Evolutionary conservation across 2,888 invertebrate species (phyloP), one percentile per base, ranked within the genome.

Genomic region (Pheosia tremula): DNA sequence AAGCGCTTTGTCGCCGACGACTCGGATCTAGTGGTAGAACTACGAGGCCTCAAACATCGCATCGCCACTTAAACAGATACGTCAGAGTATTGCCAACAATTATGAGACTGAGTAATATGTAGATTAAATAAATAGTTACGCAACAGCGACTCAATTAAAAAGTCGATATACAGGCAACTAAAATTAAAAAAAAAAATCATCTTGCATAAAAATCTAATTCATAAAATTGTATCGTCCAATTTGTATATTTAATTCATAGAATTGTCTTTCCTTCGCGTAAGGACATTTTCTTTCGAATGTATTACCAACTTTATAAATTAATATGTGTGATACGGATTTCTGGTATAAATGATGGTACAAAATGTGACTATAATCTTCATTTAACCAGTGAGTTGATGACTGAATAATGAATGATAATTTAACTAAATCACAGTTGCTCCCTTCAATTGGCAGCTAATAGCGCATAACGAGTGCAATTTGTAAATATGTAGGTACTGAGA

Each of bases 1-100:
- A 96, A 96, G 80, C 93, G 96, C 62, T 96, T 95, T 81, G 94
- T 96, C 56, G 93, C 95, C 1, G 94, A 93, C 67, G 96, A 96
- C 82, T 95, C 95, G 61, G 95, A 94, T 74, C 89, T 96, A 60
- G 95, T 95, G 5, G 89, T 94, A 54, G 95, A 96, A 85, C 93
- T 96, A 59, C 94, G 95, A 71, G 95, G 95, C 60, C 90, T 96
- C 60, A 96, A 96, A 85, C 95, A 95, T 81, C 91, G 91, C 79
- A 93, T 93, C 70, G 85, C 93, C 58, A 95, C 95, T 82, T 95
- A 95, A 94, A 84, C 77, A 72, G 71, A 81, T 72, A 75, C 78
- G 75, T 75, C 83, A 73, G 85, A 84, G 75, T 77, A 86, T 82
- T 87, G 91, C 91, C 90, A 92, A 91, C 87, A 84, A 87, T 84